phyloP scores from a whole-genome alignment of 2,113 vertebrate species.

The Cyanoramphus novaezelandiae region DNA sequence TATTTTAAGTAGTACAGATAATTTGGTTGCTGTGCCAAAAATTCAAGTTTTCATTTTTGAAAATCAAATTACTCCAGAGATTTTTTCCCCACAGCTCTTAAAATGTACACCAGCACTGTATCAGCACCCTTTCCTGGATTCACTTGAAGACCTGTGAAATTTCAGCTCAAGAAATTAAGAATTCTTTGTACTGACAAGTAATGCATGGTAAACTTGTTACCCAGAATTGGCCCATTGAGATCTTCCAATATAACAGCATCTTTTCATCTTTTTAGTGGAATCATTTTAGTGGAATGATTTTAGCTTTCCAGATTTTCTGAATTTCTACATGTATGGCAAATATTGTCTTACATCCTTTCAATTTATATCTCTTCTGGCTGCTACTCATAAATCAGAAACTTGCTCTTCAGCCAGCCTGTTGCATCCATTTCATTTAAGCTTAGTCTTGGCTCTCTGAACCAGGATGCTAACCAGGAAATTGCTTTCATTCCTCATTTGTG shows the following conservation, averaged over 20 bases:
- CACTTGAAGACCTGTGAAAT: neutral
- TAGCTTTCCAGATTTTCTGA: neutral
- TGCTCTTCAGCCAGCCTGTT: neutral
- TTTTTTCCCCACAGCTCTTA: neutral
- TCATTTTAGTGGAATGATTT: neutral
- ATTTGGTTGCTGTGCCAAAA: neutral
- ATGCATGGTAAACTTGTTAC: neutral
- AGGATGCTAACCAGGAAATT: neutral
- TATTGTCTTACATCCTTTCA: neutral
- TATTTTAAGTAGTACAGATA: neutral
- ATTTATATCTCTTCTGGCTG: neutral
- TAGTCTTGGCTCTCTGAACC: neutral
- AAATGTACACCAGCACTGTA: neutral
- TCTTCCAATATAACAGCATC: neutral
- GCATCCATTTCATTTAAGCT: neutral
- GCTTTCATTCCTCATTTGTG: neutral
- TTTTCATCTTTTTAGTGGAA: neutral
- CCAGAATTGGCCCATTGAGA: neutral
- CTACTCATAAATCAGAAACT: neutral
- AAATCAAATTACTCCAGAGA: neutral
- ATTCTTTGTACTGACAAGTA: neutral
- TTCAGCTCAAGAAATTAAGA: slow-evolving; percentile 10
- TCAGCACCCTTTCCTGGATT: neutral
- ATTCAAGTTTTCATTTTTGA: neutral
- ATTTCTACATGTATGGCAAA: neutral